Evolutionary conservation across 1,140 invertebrate genomes (phyloP), one percentile per base, ranked within the genome.

Genomic region (Bombus sylvicola): DNA sequence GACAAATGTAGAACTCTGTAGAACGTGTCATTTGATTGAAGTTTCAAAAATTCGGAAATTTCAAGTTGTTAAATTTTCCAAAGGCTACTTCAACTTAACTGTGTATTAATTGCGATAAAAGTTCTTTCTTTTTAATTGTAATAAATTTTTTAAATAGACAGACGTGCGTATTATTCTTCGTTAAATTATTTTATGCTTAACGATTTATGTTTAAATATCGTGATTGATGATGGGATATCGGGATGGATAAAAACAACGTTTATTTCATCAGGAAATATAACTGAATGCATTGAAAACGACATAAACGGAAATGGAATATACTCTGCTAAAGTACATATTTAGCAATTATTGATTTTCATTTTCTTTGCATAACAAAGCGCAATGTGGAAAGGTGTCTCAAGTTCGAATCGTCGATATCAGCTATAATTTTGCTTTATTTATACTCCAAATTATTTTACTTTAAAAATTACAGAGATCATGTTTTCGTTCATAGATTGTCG

Each of bases 381-480:
- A 47, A 28, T 9, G 37, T 92, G 91, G 92, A 90, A 86, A 92
- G 91, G 92, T 92, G 91, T 91, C 92, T 93, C 92, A 93, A 93
- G 91, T 93, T 83, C 88, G 88, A 91, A 53, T 78, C 62, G 93
- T 94, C 94, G 93, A 93, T 94, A 91, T 94, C 87, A 92, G 90
- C 93, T 92, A 93, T 92, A 92, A 91, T 93, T 92, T 94, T 85
- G 89, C 89, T 93, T 95, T 94, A 94, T 95, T 94, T 90, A 92
- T 93, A 92, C 88, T 92, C 94, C 92, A 94, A 95, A 94, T 93
- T 92, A 94, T 90, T 93, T 93, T 92, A 93, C 92, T 93, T 93
- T 92, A 94, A 95, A 94, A 93, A 95, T 94, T 95, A 95, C 94
- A 95, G 94, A 95, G 95, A 95, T 95, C 95, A 95, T 93, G 41